These are phyloP conservation scores for Chaetorhynchus papuensis DNA, from an alignment of 2,113 vertebrate species.

Conservation along the genomic window DNA sequence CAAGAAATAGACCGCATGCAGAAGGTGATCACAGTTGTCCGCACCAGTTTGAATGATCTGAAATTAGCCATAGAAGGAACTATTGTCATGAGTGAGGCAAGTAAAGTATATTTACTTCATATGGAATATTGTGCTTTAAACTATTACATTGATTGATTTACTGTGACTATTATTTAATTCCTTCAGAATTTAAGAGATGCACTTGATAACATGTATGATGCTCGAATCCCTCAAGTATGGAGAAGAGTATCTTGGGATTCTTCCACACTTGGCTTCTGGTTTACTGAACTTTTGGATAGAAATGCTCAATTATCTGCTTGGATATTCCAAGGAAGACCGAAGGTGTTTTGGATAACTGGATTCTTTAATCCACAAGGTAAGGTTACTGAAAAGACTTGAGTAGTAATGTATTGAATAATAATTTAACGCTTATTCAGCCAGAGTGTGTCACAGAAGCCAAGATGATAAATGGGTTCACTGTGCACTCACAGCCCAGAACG, in stretches of 20 bases:
- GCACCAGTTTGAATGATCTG: conserved; percentile 69
- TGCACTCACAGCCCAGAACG: background rate
- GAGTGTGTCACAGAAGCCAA: background rate
- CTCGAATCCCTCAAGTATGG: conserved; percentile 75
- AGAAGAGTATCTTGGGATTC: conserved; percentile 79
- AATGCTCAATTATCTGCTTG: conserved; percentile 73
- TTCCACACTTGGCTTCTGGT: conserved; percentile 80
- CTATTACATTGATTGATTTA: background rate
- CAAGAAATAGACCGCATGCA: conserved; percentile 82
- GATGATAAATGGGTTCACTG: background rate
- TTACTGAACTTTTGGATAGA: conserved; percentile 78
- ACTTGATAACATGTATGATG: conserved; percentile 78
- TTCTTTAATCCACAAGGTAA: conserved; percentile 82
- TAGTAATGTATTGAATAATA: background rate
- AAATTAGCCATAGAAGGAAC: conserved; percentile 78
- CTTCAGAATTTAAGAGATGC: conserved; percentile 74
- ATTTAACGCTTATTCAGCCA: background rate
- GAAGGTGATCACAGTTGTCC: conserved; percentile 69
- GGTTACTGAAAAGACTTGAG: background rate
- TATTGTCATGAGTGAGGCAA: conserved; percentile 81
- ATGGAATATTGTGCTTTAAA: background rate
- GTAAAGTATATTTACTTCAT: background rate
- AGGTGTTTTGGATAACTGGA: conserved; percentile 79
- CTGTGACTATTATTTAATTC: background rate
- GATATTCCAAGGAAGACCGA: conserved; percentile 76